Evolutionary conservation across 2,113 vertebrate species (phyloP).

Genomic region (Carassius carassius): DNA sequence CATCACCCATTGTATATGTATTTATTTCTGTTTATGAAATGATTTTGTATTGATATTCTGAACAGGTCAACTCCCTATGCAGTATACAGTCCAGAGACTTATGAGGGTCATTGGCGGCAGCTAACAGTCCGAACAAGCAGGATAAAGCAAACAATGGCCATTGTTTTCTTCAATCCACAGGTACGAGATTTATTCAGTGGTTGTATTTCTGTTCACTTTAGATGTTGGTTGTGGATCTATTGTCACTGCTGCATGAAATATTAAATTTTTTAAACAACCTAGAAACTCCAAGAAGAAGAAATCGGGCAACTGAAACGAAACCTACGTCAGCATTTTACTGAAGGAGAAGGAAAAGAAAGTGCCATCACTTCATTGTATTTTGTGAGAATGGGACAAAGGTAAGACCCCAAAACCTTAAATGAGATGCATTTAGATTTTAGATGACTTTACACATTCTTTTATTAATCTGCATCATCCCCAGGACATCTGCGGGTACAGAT

Average conservation of each 20-base stretch:
- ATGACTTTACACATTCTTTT: neutral
- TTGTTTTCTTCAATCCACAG: conserved; percentile 94
- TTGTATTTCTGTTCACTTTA: too few relatives aligned
- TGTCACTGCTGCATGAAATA: neutral
- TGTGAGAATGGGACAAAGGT: conserved; percentile 93
- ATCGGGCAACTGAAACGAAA: conserved; percentile 78
- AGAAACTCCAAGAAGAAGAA: conserved; percentile 86
- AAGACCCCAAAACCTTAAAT: neutral
- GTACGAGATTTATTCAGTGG: conserved; percentile 65
- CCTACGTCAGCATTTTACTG: conserved; percentile 81
- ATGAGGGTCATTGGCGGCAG: conserved; percentile 95
- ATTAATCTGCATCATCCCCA: conserved; percentile 52
- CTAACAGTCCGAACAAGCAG: conserved; percentile 90
- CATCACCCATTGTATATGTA: neutral
- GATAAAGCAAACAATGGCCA: conserved; percentile 85
- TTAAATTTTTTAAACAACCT: neutral
- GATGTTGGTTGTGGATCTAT: neutral
- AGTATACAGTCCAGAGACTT: conserved; percentile 91
- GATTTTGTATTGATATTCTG: neutral
- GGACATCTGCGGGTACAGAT: conserved; percentile 86
- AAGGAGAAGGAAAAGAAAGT: conserved; percentile 82
- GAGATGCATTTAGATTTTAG: neutral
- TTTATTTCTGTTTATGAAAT: neutral
- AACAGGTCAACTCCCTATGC: conserved; percentile 85
- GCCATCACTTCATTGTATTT: conserved; percentile 91